Evolutionary conservation across 2,888 invertebrate species (phyloP), one percentile per base, ranked within the genome.

Genomic region (Andrena chrysosceles): DNA sequence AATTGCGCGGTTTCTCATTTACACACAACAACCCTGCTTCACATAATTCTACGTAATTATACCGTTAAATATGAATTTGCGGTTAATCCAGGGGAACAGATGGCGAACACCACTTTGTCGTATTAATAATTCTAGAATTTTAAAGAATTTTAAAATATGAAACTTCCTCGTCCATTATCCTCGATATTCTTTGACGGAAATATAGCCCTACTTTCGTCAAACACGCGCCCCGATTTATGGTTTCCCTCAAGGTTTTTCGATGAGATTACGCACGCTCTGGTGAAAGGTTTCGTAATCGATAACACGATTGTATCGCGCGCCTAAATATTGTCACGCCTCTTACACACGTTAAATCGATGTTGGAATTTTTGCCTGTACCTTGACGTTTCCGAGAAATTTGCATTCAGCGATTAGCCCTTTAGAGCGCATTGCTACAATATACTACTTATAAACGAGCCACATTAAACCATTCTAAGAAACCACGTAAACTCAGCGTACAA

Each of bases 211-310:
- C 78, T 71, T 78, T 72, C 63, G 33, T 42, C 63, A 16, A 54
- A 31, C 35, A 42, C 63, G n/a, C 72, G 1, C 20, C 5, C 63
- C 75, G 74, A 84, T 84, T 83, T 84, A 83, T 83, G 83, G 84
- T 84, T 84, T 84, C 84, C 26, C 63, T 72, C 78, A 83, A 75
- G 84, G 83, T 74, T 78, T 72, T 78, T 54, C 78, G 74, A 83
- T 52, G 75, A 75, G 84, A 83, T 84, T 83, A 82, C 60, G 13
- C 68, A 71, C 74, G 70, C 68, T 35, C 69, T n/a, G 71, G 67
- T 26, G 75, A 83, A 84, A 78, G 84, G 83, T 84, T 84, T 83
- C 84, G 64, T 78, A 84, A 84, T 84, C 83, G 82, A 81, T 83
- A 82, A 70, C 66, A 74, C 62, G 62, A 64, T 70, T 49, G 7